These are phyloP conservation scores for Sinocyclocheilus maitianheensis DNA, from an alignment of 2,113 vertebrate species.

Conservation along the genomic window DNA sequence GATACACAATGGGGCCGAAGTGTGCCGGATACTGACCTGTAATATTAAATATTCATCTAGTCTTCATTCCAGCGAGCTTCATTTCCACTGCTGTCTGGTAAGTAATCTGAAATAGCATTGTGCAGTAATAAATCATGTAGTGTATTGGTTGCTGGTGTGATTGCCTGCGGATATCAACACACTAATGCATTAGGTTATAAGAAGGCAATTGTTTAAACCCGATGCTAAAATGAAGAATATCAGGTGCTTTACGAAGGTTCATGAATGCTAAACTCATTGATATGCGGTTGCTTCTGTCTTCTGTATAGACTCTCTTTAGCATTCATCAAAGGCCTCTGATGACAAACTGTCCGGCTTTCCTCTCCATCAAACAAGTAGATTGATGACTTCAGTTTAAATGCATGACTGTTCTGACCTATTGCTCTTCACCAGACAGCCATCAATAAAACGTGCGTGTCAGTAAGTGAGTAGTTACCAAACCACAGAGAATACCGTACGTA, in stretches of 20 bases:
- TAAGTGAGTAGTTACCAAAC: slow-evolving; percentile 41
- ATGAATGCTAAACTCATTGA: slow-evolving; percentile 20
- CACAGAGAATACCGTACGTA: slow-evolving; percentile 25
- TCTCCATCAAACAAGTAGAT: slow-evolving; percentile 52
- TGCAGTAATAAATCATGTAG: slow-evolving; percentile 15
- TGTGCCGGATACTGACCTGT: background rate
- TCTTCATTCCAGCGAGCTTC: background rate
- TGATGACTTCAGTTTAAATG: slow-evolving; percentile 57
- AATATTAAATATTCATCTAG: slow-evolving; percentile 9
- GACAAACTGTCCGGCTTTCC: slow-evolving; percentile 42
- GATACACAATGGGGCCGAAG: background rate
- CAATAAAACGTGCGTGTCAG: slow-evolving; percentile 40
- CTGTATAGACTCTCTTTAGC: slow-evolving; percentile 19
- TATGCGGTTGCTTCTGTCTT: background rate
- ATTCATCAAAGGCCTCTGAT: slow-evolving; percentile 38
- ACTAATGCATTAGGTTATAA: background rate
- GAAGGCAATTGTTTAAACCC: background rate
- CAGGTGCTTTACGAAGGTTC: background rate
- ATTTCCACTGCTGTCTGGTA: slow-evolving; percentile 2
- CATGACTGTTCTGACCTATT: slow-evolving; percentile 52
- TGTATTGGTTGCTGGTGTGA: background rate
- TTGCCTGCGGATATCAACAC: background rate
- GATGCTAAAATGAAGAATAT: background rate
- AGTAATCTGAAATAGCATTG: background rate
- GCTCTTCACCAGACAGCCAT: slow-evolving; percentile 45